These are phyloP conservation scores for Halcyon smyrnensis DNA, from an alignment of 2,797 vertebrate species.

Conservation along the genomic window DNA sequence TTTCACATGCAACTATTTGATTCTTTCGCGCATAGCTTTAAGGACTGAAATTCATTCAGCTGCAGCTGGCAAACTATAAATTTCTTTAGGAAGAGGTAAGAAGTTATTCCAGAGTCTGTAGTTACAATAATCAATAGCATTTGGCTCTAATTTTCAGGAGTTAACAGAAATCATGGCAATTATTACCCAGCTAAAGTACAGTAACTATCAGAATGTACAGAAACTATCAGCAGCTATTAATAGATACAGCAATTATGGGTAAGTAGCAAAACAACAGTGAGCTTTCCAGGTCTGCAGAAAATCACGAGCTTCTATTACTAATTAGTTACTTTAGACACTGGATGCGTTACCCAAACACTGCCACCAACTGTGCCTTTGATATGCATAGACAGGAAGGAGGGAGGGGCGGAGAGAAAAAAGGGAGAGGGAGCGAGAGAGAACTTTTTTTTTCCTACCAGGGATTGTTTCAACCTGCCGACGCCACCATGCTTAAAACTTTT, in stretches of 20 bases:
- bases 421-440: constrained; percentile 20
- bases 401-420: neutral
- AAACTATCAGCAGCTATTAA: constrained; percentile 77
- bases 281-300: constrained; percentile 71
- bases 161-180: neutral
- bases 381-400: constrained; percentile 81
- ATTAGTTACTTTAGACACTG: constrained; percentile 90
- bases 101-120: neutral
- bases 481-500: constrained; percentile 60
- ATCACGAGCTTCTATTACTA: constrained; percentile 82
- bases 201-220: constrained; percentile 70
- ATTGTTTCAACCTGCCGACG: constrained; percentile 72
- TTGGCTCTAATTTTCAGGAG: constrained; percentile 15
- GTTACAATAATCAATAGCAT: constrained; percentile 19
- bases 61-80: neutral
- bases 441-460: constrained; percentile 74
- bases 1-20: neutral
- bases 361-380: constrained; percentile 94
- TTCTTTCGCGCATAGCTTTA: neutral
- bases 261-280: constrained; percentile 62
- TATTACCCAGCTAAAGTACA: constrained; percentile 69
- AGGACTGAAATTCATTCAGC: neutral
- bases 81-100: neutral
- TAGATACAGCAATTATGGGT: constrained; percentile 52
- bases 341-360: constrained; percentile 89